Base-by-base conservation (phyloP, 2,797 vertebrate genomes). In the Neosilurus mollespiculum region DNA sequence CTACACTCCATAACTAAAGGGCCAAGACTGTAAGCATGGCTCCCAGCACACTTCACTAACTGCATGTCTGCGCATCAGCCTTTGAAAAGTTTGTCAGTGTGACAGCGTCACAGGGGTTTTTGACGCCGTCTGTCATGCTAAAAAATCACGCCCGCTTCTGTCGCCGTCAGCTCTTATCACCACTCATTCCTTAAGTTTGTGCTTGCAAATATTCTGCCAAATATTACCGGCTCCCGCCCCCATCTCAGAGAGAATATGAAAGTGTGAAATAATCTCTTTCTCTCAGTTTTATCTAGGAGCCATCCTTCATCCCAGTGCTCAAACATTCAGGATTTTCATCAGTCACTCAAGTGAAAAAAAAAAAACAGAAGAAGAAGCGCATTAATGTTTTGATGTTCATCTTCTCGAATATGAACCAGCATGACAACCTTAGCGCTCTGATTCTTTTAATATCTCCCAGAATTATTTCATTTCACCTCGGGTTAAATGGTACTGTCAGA, bases 341-440 rank as follows among this genome's bases (percentile, higher is more conserved):
- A 84, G 85, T 87, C 89, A 91, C 91, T 92, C 93, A 92, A 92
- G 89, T 90, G 91, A 92, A 89, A 91, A 93, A 49, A 49, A 61
- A 37, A 1, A 59, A 14, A 4, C 20, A 69, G 18, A 70, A 49
- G 3, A 49, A 70, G 91, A 91, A 93, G 93, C 94, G 92, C 94
- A 94, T 94, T 94, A 93, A 94, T 93, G 92, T 95, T 94, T 93
- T 92, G 93, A 94, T 94, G 94, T 91, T 93, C 93, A 93, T 94
- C 92, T 94, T 91, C 90, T 70, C 67, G 81, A 90, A 93, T 92
- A 90, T 85, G 89, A 94, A 91, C 89, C 90, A 77, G 91, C 90
- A 84, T 90, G 90, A 92, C 92, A 94, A 91, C 91, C 91, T 88
- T 89, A 91, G 91, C 89, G 91, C 92, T 89, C 30, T 59, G 71